A percentile compares a stretch with the other conserved stretches of the same genome.
These are phyloP conservation scores for Perognathus longimembris DNA, from an alignment of 2,113 vertebrate genomes.

Conservation along the genomic window DNA sequence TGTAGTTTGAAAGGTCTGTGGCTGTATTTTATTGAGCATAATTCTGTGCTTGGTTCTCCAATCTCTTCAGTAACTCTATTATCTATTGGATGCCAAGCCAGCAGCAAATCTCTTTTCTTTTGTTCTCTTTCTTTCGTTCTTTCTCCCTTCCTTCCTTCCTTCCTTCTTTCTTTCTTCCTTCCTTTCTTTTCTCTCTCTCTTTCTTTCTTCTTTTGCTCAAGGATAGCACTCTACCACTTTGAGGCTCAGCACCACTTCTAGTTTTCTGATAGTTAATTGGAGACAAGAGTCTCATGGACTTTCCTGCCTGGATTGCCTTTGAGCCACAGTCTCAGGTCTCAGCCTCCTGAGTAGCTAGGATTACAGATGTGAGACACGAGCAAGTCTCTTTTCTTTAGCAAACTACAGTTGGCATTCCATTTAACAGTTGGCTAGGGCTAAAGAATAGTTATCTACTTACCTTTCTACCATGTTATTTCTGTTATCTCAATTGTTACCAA, in stretches of 20 bases:
- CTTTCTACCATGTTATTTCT: background rate
- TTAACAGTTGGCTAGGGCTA: background rate
- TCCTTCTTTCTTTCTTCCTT: too few species aligned
- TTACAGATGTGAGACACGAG: too few species aligned
- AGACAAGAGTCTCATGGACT: too few species aligned
- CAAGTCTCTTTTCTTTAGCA: background rate
- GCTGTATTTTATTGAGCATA: background rate
- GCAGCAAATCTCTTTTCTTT: conserved; percentile 18
- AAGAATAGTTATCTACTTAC: background rate
- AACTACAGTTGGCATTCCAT: background rate
- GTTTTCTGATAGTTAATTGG: too few species aligned
- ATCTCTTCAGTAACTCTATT: background rate
- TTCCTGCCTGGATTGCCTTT: too few species aligned
- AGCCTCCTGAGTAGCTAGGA: too few species aligned
- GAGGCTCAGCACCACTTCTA: too few species aligned
- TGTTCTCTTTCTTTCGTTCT: background rate
- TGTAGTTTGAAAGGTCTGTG: background rate
- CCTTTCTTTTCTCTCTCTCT: background rate
- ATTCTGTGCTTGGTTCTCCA: background rate
- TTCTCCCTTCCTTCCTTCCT: too few species aligned
- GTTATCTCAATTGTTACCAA: background rate
- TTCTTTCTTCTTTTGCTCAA: too few species aligned
- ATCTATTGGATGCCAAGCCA: background rate
- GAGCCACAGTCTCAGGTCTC: too few species aligned
- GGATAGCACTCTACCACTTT: too few species aligned